Percentiles rank a stretch among this genome's conserved stretches.
phyloP scores from a whole-genome alignment of 1,140 invertebrate genomes.

The Scaptodrosophila lebanonensis region DNA sequence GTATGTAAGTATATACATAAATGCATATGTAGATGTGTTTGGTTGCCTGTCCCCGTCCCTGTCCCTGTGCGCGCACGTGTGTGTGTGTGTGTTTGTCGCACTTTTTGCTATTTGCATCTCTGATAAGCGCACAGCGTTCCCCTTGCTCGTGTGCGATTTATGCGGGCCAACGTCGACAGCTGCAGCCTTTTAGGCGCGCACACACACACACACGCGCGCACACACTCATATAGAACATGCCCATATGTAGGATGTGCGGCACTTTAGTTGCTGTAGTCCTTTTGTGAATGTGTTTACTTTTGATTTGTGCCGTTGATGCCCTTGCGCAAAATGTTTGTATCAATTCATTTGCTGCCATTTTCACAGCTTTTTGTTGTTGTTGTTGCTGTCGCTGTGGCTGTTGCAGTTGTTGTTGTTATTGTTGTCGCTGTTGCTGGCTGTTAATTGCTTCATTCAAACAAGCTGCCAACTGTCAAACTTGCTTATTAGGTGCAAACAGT shows the following conservation, averaged over 20 bases:
- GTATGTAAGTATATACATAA: conserved; percentile 3
- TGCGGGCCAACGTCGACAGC: conserved; percentile 61
- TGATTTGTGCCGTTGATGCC: conserved; percentile 28
- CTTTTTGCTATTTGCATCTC: conserved; percentile 60
- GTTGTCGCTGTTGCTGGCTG: conserved; percentile 8
- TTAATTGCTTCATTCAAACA: conserved; percentile 75
- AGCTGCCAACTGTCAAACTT: conserved; percentile 50
- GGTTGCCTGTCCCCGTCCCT: too few species aligned
- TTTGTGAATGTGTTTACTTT: conserved; percentile 57
- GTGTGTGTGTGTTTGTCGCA: conserved; percentile 26
- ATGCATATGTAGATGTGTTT: conserved; percentile 2
- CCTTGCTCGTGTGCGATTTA: conserved; percentile 48
- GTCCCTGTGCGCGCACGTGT: too few species aligned
- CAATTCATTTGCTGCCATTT: conserved; percentile 53
- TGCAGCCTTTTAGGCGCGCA: conserved; percentile 55
- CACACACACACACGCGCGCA: conserved; percentile 6
- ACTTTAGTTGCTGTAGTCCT: too few species aligned
- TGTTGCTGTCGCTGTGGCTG: conserved; percentile 10
- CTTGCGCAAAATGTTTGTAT: conserved; percentile 62
- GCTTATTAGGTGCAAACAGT: conserved; percentile 65
- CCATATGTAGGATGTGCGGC: too few species aligned
- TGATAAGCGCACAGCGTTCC: conserved; percentile 41
- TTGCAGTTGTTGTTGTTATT: conserved; percentile 21
- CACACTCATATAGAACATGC: conserved; percentile 1
- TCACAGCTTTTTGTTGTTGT: conserved; percentile 27